phyloP scores from a whole-genome alignment of 2,113 vertebrate species.

The Xyrauchen texanus region DNA sequence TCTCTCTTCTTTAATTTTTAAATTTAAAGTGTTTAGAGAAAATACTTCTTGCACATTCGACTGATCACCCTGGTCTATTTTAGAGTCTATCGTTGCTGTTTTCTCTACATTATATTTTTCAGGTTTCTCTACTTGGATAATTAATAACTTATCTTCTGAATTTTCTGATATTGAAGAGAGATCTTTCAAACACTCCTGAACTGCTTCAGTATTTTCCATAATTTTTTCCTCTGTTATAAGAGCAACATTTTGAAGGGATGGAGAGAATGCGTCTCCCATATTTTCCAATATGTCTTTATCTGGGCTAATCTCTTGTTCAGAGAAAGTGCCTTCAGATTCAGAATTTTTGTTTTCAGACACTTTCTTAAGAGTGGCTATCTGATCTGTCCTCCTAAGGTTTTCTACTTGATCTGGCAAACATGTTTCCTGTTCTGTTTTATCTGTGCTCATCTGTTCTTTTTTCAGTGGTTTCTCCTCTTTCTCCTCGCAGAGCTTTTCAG shows the following conservation, averaged over 20 bases:
- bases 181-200: not conserved
- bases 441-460: conserved; percentile 7
- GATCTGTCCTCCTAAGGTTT: not conserved
- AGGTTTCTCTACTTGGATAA: conserved; percentile 3
- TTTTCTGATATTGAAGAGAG: not conserved
- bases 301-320: conserved; percentile 31
- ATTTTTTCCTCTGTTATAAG: conserved; percentile 33
- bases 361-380: conserved; percentile 11
- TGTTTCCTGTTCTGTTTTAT: conserved; percentile 5
- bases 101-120: not conserved
- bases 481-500: not conserved
- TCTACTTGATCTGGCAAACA: conserved; percentile 7
- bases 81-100: not conserved
- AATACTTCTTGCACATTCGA: not conserved
- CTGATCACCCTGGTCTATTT: not conserved
- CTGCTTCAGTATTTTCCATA: not conserved
- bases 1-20: conserved; percentile 39
- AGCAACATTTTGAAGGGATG: conserved; percentile 31
- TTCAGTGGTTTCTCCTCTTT: not conserved
- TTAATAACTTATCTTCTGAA: not conserved
- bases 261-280: not conserved
- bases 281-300: conserved; percentile 38
- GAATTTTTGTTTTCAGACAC: not conserved
- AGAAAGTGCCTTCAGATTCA: conserved; percentile 9
- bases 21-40: not conserved